These are phyloP conservation scores for Sciurus niger DNA, from an alignment of 2,113 vertebrate species.

Conservation along the genomic window DNA sequence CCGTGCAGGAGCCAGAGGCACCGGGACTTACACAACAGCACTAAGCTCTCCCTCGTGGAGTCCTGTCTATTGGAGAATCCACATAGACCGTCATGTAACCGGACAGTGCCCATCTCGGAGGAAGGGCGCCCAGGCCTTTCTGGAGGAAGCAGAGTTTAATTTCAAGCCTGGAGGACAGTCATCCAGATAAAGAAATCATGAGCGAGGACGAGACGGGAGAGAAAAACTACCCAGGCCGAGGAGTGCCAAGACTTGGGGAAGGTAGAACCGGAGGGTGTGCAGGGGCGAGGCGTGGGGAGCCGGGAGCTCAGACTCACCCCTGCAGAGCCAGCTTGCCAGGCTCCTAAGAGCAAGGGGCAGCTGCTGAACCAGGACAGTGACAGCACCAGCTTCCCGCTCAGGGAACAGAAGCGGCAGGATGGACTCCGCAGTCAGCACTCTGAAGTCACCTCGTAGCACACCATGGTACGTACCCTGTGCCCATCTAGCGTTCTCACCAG, in stretches of 20 bases:
- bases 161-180: not conserved
- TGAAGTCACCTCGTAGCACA: not conserved
- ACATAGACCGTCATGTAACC: too few species aligned
- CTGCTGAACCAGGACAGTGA: not conserved
- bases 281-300: not conserved
- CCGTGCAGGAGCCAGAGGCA: not conserved
- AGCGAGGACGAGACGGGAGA: not conserved
- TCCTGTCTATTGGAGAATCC: not conserved
- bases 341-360: not conserved
- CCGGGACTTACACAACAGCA: accelerated
- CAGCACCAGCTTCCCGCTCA: not conserved
- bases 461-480: too few species aligned
- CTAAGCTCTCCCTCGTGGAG: not conserved
- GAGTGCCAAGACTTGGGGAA: not conserved
- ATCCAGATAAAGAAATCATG: not conserved
- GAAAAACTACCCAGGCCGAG: not conserved
- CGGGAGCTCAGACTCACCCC: not conserved
- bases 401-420: not conserved
- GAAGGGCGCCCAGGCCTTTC: not conserved
- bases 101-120: accelerated
- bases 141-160: not conserved
- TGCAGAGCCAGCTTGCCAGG: not conserved
- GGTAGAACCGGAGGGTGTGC: not conserved
- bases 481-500: not conserved
- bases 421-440: not conserved